phyloP scores from a whole-genome alignment of 2,113 vertebrate species.

The Bos indicus region DNA sequence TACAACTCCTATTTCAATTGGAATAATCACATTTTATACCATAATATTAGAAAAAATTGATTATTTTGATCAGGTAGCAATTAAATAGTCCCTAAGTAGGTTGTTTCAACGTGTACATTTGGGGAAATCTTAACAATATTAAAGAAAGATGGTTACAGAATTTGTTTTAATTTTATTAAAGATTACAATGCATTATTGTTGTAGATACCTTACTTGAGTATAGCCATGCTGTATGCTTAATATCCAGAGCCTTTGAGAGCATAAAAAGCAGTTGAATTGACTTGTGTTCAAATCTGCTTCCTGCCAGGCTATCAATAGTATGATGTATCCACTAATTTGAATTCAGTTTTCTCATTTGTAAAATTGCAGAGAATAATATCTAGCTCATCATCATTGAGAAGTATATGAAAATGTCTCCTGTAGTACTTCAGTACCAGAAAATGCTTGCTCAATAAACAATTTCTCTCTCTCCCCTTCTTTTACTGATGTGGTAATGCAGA shows the following conservation, averaged over 20 bases:
- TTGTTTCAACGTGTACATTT: not conserved
- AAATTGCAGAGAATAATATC: not conserved
- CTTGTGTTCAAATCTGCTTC: not conserved
- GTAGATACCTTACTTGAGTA: not conserved
- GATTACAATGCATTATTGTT: not conserved
- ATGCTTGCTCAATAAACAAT: not conserved
- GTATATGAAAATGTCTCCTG: not conserved
- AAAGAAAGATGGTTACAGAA: not conserved
- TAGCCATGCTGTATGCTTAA: not conserved
- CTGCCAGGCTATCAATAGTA: not conserved
- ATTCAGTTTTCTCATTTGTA: not conserved
- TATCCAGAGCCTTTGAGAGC: not conserved
- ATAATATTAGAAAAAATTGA: not conserved
- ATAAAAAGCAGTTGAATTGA: not conserved
- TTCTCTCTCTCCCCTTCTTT: not conserved
- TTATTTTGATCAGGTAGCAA: not conserved
- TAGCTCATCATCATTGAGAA: not conserved
- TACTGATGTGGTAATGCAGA: not conserved
- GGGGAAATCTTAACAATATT: not conserved
- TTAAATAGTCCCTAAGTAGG: not conserved
- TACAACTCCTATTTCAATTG: not conserved
- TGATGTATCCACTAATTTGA: not conserved
- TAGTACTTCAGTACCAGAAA: not conserved
- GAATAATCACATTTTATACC: not conserved
- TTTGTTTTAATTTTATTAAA: slow-evolving; percentile 25